phyloP scores from a whole-genome alignment of 1,140 invertebrate species.

The Paraescarpia echinospica region DNA sequence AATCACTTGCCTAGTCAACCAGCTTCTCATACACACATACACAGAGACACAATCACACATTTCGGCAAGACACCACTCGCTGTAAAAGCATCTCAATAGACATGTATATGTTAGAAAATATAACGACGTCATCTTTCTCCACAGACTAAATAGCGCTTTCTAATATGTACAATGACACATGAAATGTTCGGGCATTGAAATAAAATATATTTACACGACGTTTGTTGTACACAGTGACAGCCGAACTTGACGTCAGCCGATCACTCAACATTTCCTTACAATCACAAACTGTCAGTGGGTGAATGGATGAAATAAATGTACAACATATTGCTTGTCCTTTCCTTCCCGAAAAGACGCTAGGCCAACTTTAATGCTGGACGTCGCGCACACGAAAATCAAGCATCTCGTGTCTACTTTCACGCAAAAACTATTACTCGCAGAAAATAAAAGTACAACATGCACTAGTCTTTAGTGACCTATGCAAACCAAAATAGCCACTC shows the following conservation, averaged over 20 bases:
- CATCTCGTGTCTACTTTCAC: too few species aligned
- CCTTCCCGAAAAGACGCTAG: not conserved
- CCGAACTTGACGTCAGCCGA: not conserved
- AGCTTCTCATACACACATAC: not conserved
- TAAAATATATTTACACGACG: not conserved
- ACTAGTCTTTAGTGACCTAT: too few species aligned
- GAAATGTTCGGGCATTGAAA: not conserved
- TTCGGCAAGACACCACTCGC: not conserved
- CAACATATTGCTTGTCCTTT: not conserved
- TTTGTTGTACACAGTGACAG: too few species aligned
- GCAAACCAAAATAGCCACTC: not conserved
- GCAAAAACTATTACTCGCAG: not conserved
- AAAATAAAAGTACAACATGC: not conserved
- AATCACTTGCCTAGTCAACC: not conserved
- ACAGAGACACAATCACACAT: not conserved
- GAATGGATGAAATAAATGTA: not conserved
- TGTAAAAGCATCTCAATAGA: not conserved
- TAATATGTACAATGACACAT: conserved; percentile 1
- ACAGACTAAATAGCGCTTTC: not conserved
- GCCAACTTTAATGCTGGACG: not conserved
- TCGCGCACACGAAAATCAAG: not conserved
- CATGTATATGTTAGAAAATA: conserved; percentile 1
- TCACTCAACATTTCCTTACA: not conserved
- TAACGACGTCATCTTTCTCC: not conserved
- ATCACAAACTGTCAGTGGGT: too few species aligned